Base-by-base conservation (phyloP, 2,888 invertebrate genomes). In the Nebria brevicollis region DNA sequence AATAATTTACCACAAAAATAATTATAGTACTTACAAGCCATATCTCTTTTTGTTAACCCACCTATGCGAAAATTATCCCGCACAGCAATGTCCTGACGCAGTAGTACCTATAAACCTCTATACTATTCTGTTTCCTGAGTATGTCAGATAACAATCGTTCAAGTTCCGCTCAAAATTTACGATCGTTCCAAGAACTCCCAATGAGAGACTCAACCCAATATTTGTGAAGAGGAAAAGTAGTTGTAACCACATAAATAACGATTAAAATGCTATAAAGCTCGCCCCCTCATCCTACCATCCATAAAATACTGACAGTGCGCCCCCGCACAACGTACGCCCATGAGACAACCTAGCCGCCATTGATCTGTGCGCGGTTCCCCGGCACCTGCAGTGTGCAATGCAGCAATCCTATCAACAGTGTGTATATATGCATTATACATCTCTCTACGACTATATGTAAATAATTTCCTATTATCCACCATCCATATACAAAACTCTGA, bases 71-170 rank as follows among this genome's bases (percentile, higher is more conserved):
- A 34, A 34, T 34, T 34, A 54, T 7, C 54, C 13, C 11, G 54
- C 54, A 54, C 54, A 6, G 11, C 54, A 54, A 8, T 54, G 4
- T 54, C 54, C 54, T 54, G 54, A 25, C 68, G 68, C 20, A 26
- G 68, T 10, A 10, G 68, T 7, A 26, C 26, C 20, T 68, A 26
- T 8, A 68, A 68, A 68, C 68, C 13, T 68, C 43, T 42, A 34
- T 34, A 26, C 73, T 20, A 42, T 42, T 41, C 73, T 41, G 26
- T 42, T 73, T 73, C 43, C 72, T 72, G 72, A 41, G 74, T 6
- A 13, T 79, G 79, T 79, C 79, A 79, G 79, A 79, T 75, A 75
- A 54, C 79, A 79, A 79, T 79, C 79, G 79, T 6, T 66, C 66
- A 75, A 43, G 74, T 79, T 79, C 34, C 70, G 74, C 43, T 68